phyloP scores from a whole-genome alignment of 2,797 vertebrate species.

The Pristis pectinata region DNA sequence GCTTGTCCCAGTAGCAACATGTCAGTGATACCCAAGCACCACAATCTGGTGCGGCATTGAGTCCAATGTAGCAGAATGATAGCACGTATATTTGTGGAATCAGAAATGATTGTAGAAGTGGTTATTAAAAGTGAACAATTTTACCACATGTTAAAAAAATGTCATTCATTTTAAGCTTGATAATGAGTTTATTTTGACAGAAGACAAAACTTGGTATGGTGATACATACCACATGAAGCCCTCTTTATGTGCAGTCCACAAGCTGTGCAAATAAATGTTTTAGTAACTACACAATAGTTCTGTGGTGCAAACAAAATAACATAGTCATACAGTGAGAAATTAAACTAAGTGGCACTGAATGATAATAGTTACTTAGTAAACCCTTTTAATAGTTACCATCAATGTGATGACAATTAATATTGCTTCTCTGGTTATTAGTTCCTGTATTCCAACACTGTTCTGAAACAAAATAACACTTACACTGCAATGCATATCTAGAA shows the following conservation, averaged over 20 bases:
- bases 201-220: background rate
- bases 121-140: background rate
- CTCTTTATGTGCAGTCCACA: background rate
- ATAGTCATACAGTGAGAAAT: background rate
- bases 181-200: background rate
- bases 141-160: background rate
- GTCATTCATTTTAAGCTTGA: background rate
- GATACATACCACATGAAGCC: background rate
- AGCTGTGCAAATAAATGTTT: background rate
- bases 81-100: background rate
- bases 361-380: background rate
- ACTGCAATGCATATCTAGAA: background rate
- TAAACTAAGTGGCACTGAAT: background rate
- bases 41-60: background rate
- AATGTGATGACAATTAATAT: background rate
- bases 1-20: background rate
- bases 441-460: background rate
- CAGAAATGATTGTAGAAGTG: background rate
- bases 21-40: background rate
- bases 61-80: background rate
- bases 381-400: background rate
- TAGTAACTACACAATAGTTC: background rate
- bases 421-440: background rate
- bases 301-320: background rate
- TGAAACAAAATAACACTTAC: slow-evolving; percentile 15